Evolutionary conservation across 2,888 invertebrate species (phyloP), one percentile per base, ranked within the genome.

Genomic region (Drosophila neutralis): DNA sequence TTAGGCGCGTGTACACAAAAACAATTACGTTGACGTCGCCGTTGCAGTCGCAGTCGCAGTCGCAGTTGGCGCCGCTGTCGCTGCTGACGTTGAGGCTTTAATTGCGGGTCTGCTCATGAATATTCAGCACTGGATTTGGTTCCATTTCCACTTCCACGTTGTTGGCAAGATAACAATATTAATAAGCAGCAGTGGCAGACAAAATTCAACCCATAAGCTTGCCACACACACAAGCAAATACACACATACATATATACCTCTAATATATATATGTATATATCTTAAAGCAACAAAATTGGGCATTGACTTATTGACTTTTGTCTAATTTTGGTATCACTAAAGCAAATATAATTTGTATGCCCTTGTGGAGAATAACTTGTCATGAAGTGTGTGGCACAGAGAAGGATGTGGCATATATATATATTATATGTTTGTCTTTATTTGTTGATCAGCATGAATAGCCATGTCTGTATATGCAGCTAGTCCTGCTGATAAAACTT

Each of bases 1-100:
- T 85, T 84, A 83, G 84, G 74, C 70, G 70, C 75, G 67, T 74
- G 81, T 83, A 80, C 80, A 80, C 71, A 77, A 82, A 79, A 76
- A 78, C 78, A 87, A 87, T 80, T 80, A 78, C 82, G 72, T 69
- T 62, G 69, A 42, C 72, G 36, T 63, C 69, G 73, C 48, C 59
- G 36, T 53, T 24, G 54, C 29, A 1, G 29, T 29, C 1, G 29
- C 6, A 40, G 42, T 21, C 3, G 56, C 15, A 2, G 31, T n/a
- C 68, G 29, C 45, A 21, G 45, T 42, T n/a, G n/a, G n/a, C n/a
- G n/a, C n/a, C 51, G 63, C 54, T 49, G 52, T 57, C 61, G 69
- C 15, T n/a, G 29, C 15, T 38, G 35, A 64, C 69, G 29, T 21
- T 38, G 31, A 61, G 66, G 69, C 66, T 75, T 75, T 75, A 78